These are phyloP conservation scores for Scaptomyza parva DNA, from an alignment of 2,888 invertebrate genomes.

Conservation along the genomic window DNA sequence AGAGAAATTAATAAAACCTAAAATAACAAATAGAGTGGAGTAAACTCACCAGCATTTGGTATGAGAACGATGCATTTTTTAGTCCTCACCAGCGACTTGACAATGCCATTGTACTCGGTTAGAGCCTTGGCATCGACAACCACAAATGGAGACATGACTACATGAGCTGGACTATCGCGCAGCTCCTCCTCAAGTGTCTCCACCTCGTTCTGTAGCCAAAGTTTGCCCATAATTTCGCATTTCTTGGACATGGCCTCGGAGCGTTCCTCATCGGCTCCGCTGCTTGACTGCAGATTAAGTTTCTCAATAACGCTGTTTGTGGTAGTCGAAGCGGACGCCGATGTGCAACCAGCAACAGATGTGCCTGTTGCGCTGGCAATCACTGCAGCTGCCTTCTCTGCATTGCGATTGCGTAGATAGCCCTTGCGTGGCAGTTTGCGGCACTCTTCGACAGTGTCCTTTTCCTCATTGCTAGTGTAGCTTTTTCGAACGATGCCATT, in stretches of 20 bases:
- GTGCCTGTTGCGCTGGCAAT: conserved; percentile 67
- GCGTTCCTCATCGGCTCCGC: conserved; percentile 84
- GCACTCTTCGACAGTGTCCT: conserved; percentile 84
- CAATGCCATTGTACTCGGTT: conserved; percentile 90
- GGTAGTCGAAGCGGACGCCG: conserved; percentile 81
- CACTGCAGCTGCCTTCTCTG: conserved; percentile 77
- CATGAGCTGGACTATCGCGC: conserved; percentile 82
- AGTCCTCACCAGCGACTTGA: conserved; percentile 93
- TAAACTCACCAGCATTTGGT: conserved; percentile 91
- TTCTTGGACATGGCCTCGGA: conserved; percentile 83
- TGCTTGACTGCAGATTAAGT: conserved; percentile 82
- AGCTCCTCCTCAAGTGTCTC: conserved; percentile 91
- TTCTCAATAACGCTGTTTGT: conserved; percentile 82
- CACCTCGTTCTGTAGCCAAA: conserved; percentile 95
- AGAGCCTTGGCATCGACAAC: conserved; percentile 94
- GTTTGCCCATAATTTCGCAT: conserved; percentile 90
- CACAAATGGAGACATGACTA: conserved; percentile 91
- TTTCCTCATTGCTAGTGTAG: conserved; percentile 84
- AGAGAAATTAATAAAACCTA: not conserved
- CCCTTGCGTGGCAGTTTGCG: conserved; percentile 84
- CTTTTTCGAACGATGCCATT: conserved; percentile 84
- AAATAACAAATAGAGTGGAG: not conserved
- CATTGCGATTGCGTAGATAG: conserved; percentile 83
- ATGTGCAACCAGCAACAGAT: conserved; percentile 77
- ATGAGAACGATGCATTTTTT: conserved; percentile 94